Evolutionary conservation across 37 sponge, comb jelly and placozoan genomes (phyloP).

Genomic region (Geodia barretti): DNA sequence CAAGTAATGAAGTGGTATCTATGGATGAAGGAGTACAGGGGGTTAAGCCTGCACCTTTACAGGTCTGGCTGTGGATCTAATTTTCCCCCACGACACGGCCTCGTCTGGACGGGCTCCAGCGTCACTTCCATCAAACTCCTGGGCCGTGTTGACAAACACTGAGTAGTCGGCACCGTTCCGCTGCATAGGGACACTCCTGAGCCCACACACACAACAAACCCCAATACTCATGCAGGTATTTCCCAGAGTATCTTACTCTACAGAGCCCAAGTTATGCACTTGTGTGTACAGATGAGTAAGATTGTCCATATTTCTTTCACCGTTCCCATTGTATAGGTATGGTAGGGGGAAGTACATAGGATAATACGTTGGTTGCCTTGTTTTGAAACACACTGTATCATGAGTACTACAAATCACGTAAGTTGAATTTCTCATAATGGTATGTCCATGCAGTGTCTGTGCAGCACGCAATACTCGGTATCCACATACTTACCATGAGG

Average conservation of each 20-base stretch:
- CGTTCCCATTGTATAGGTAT: too few species aligned
- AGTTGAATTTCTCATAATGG: too few species aligned
- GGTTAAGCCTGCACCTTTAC: constrained; percentile 64
- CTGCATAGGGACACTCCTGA: constrained; percentile 57
- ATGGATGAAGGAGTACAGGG: not conserved
- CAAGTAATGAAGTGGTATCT: not conserved
- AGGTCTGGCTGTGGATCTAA: constrained; percentile 78
- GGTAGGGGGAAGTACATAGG: too few species aligned
- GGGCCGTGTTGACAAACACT: constrained; percentile 97
- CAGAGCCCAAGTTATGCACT: too few species aligned
- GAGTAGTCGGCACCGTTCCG: constrained; percentile 97
- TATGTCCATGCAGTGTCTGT: not conserved
- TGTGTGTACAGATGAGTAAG: too few species aligned
- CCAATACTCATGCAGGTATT: too few species aligned
- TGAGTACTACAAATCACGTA: not conserved
- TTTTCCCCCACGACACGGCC: constrained; percentile 99
- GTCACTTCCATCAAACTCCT: constrained; percentile 99
- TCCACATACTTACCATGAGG: constrained; percentile 84
- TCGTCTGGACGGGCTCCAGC: constrained; percentile 98
- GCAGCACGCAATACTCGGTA: not conserved
- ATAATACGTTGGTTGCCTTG: too few species aligned
- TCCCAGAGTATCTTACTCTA: too few species aligned
- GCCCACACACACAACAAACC: too few species aligned
- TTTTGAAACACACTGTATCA: not conserved
- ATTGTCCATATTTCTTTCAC: too few species aligned